Conservation (phyloP, 2,888 invertebrate species). For the Brenthis daphne region DNA sequence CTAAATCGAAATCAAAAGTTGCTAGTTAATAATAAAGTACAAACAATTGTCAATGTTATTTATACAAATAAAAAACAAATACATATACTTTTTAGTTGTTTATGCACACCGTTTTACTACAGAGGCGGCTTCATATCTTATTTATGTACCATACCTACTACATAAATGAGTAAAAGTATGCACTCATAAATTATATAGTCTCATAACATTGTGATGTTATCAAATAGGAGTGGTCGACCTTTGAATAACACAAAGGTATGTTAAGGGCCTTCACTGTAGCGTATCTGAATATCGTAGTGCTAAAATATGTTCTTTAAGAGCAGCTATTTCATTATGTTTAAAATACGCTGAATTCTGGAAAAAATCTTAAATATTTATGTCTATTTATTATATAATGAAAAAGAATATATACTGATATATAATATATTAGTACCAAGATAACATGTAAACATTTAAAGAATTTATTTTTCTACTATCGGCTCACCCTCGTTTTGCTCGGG, state of each 20-base stretch:
- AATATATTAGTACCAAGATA: too few relatives aligned
- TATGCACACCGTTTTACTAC: too few relatives aligned
- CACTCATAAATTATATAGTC: neutral
- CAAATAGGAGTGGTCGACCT: slow-evolving; percentile 36
- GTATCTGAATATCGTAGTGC: slow-evolving; percentile 27
- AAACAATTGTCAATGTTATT: too few relatives aligned
- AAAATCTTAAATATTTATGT: neutral
- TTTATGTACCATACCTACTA: too few relatives aligned
- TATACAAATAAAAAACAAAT: too few relatives aligned
- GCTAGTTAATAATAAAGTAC: too few relatives aligned
- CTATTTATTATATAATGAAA: neutral
- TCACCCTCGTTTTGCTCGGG: too few relatives aligned
- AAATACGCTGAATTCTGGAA: slow-evolving; percentile 5
- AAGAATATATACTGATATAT: neutral
- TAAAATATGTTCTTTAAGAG: slow-evolving; percentile 7
- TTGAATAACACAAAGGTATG: slow-evolving; percentile 29
- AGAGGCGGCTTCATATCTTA: too few relatives aligned
- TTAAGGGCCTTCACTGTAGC: slow-evolving; percentile 27
- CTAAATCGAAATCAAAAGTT: too few relatives aligned
- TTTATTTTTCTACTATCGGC: too few relatives aligned
- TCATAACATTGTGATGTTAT: slow-evolving; percentile 23
- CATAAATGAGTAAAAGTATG: neutral
- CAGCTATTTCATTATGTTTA: slow-evolving; percentile 5
- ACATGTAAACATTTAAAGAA: too few relatives aligned
- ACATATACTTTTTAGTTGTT: too few relatives aligned